A percentile compares a stretch with the other conserved stretches of the same genome.
These are phyloP conservation scores for Aporophyla nigra DNA, from an alignment of 2,888 invertebrate species.

Conservation along the genomic window DNA sequence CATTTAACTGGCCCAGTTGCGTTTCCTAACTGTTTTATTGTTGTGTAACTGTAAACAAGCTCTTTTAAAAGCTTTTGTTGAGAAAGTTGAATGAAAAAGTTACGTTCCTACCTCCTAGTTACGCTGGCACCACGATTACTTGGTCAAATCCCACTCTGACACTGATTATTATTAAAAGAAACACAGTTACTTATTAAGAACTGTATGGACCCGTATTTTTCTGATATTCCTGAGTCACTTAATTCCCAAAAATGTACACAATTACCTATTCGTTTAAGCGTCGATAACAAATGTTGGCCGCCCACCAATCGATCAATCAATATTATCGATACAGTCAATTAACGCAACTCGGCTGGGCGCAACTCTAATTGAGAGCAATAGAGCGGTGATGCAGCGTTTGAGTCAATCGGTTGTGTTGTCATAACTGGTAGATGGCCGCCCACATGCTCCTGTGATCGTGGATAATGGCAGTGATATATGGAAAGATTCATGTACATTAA, in stretches of 20 bases:
- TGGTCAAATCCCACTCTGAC: conserved; percentile 3
- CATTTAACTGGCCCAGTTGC: conserved; percentile 36
- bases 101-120: conserved; percentile 1
- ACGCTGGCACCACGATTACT: conserved; percentile 5
- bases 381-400: conserved; percentile 70
- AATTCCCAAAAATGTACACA: conserved; percentile 56
- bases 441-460: conserved; percentile 49
- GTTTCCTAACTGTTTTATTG: conserved; percentile 45
- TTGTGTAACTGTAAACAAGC: conserved; percentile 37
- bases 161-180: conserved; percentile 12
- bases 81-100: conserved; percentile 38
- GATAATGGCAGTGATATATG: conserved; percentile 61
- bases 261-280: conserved; percentile 61
- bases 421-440: conserved; percentile 63
- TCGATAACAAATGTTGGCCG: conserved; percentile 66
- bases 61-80: conserved; percentile 56
- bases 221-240: conserved; percentile 47
- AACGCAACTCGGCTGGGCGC: conserved; percentile 74
- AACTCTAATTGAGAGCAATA: conserved; percentile 78
- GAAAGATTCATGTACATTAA: conserved; percentile 55
- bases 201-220: conserved; percentile 46
- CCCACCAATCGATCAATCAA: conserved; percentile 87
- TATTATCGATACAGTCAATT: conserved; percentile 87
- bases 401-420: conserved; percentile 65
- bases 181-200: conserved; percentile 2